A percentile compares a stretch with the other conserved stretches of the same genome.
Conservation (phyloP, 2,113 vertebrate genomes). For the Regulus satrapa region DNA sequence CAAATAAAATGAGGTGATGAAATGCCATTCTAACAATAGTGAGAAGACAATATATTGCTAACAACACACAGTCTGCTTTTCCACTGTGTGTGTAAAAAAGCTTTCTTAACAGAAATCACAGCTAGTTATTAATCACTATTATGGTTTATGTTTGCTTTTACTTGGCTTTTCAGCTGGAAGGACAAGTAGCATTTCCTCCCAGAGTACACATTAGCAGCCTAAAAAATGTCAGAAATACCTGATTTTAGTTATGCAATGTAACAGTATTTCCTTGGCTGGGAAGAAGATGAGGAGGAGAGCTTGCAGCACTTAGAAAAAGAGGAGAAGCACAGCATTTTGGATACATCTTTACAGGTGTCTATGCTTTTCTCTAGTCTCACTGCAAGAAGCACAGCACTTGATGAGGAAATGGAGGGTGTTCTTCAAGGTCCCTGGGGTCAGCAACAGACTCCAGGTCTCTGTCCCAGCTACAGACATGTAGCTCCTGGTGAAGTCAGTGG, state of each 20-base stretch:
- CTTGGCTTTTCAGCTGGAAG: neutral
- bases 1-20: conserved; percentile 51
- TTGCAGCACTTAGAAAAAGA: neutral
- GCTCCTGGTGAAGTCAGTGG: neutral
- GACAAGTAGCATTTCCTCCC: neutral
- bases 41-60: conserved; percentile 30
- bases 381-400: neutral
- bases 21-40: conserved; percentile 34
- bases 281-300: neutral
- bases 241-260: neutral
- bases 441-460: too few species aligned
- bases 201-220: neutral
- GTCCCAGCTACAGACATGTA: neutral
- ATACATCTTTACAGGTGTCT: neutral
- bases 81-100: neutral
- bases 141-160: neutral
- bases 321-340: neutral
- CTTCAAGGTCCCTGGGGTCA: neutral
- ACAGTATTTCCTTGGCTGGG: neutral
- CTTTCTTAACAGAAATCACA: conserved; percentile 29
- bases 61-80: conserved; percentile 27
- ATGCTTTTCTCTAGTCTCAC: neutral
- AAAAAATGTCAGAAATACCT: conserved; percentile 5
- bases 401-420: neutral
- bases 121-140: neutral